These are phyloP conservation scores for Plestiodon gilberti DNA, from an alignment of 2,113 vertebrate genomes.

Conservation along the genomic window DNA sequence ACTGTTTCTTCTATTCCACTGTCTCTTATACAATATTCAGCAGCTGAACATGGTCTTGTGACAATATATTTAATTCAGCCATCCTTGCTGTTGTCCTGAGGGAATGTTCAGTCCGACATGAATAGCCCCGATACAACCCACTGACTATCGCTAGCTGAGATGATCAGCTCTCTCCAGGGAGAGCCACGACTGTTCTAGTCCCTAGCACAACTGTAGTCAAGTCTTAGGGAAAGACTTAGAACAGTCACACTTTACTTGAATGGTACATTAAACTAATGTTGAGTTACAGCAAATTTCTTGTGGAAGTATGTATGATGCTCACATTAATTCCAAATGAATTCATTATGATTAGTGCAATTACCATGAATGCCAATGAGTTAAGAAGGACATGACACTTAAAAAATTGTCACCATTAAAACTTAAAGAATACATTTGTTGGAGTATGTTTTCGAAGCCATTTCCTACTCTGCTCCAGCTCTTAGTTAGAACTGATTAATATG, in stretches of 20 bases:
- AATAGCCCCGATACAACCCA: rapidly evolving
- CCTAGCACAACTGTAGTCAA: slow-evolving; percentile 30
- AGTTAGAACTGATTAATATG: neutral
- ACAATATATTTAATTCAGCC: neutral
- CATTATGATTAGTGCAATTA: slow-evolving; percentile 32
- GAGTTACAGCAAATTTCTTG: slow-evolving; percentile 27
- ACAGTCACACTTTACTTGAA: slow-evolving; percentile 41
- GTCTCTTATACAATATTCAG: neutral
- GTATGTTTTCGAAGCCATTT: neutral
- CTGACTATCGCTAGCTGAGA: neutral
- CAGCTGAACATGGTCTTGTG: neutral
- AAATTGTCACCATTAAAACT: slow-evolving; percentile 22
- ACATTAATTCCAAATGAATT: slow-evolving; percentile 58
- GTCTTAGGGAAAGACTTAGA: slow-evolving; percentile 24
- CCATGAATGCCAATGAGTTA: slow-evolving; percentile 45
- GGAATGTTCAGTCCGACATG: neutral
- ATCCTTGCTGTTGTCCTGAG: neutral
- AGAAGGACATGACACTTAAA: slow-evolving; percentile 24
- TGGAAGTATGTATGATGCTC: slow-evolving; percentile 13
- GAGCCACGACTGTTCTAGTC: slow-evolving; percentile 26
- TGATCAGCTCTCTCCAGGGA: slow-evolving; percentile 14
- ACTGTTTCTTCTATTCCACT: neutral
- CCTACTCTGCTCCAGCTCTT: slow-evolving; percentile 18
- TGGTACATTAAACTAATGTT: slow-evolving; percentile 52
- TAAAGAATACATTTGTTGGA: neutral